Percentiles rank a stretch among this genome's conserved stretches.
Conservation (phyloP, 2,888 invertebrate species). For the Drosophila borborema region DNA sequence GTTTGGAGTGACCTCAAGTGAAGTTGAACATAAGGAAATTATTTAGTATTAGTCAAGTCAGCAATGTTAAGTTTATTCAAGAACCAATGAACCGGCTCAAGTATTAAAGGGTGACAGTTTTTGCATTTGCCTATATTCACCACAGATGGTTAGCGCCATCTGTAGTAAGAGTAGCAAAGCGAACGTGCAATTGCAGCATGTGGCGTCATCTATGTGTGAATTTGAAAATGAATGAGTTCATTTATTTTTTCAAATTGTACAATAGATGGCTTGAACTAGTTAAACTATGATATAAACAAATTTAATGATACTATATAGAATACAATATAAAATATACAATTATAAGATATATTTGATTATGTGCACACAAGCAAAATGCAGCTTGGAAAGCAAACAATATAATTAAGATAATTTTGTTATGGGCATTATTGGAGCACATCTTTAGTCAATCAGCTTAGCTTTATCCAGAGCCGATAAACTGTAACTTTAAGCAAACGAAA, state of each 20-base stretch:
- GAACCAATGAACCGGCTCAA: neutral
- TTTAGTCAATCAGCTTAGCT: neutral
- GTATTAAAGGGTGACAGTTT: no score
- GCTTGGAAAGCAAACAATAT: neutral
- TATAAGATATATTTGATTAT: no score
- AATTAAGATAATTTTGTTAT: neutral
- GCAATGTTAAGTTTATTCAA: neutral
- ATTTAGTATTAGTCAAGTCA: no score
- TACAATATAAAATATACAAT: no score
- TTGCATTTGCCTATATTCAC: neutral
- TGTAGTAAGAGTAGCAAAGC: neutral
- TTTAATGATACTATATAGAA: no score
- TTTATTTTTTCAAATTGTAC: neutral
- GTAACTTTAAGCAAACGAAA: constrained; percentile 18
- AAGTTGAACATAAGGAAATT: no score
- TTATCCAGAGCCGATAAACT: neutral
- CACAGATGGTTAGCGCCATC: constrained; percentile 15
- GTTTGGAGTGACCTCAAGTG: no score
- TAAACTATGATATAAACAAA: neutral
- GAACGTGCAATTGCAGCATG: neutral
- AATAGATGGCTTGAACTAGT: neutral
- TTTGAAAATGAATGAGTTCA: neutral
- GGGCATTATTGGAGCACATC: neutral
- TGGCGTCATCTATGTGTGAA: neutral
- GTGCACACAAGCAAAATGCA: neutral